Evolutionary conservation across 1,140 invertebrate genomes (phyloP).

Genomic region (Bombus cullumanus): DNA sequence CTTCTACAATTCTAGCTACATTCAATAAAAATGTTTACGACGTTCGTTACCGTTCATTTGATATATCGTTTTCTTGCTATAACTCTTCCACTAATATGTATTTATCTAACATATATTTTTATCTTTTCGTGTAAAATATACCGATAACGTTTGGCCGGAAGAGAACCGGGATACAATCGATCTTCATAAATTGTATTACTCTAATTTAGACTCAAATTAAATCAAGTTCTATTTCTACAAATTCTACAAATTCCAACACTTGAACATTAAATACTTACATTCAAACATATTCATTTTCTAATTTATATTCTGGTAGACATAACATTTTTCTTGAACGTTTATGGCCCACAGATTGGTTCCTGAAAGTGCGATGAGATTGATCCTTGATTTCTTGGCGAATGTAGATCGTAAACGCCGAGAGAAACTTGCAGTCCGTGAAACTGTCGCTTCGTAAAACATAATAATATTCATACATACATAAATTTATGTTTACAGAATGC

Average conservation of each 20-base stretch:
- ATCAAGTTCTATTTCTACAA: too few species aligned
- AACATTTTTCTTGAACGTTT: background rate
- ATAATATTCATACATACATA: background rate
- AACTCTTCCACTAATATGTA: too few species aligned
- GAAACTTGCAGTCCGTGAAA: background rate
- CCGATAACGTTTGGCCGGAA: too few species aligned
- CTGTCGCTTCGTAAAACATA: background rate
- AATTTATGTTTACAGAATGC: background rate
- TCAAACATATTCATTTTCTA: background rate
- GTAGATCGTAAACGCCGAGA: slow-evolving; percentile 41
- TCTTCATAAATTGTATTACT: background rate
- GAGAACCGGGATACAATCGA: too few species aligned
- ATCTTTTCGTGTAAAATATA: too few species aligned
- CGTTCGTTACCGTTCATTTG: too few species aligned
- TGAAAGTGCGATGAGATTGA: slow-evolving; percentile 58
- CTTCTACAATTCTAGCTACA: too few species aligned
- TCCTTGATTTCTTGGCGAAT: slow-evolving; percentile 70
- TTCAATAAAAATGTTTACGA: too few species aligned
- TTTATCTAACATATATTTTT: too few species aligned
- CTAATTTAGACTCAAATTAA: background rate
- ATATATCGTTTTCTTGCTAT: too few species aligned
- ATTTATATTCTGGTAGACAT: background rate
- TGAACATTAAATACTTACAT: background rate
- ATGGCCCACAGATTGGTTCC: slow-evolving; percentile 61
- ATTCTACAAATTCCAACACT: too few species aligned